phyloP scores from a whole-genome alignment of 2,797 vertebrate genomes.

The Cetoscarus ocellatus region DNA sequence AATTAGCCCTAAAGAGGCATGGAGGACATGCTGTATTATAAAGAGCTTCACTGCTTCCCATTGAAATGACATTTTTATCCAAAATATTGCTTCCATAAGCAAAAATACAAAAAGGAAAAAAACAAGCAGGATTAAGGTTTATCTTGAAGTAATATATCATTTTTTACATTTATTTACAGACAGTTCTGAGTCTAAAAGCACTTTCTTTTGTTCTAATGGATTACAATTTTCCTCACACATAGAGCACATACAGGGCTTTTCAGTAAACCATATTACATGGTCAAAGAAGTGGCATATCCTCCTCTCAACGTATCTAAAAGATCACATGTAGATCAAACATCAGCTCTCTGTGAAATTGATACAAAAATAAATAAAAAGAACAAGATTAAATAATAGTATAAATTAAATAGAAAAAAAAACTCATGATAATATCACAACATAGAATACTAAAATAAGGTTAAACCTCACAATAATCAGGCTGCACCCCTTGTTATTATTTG shows the following conservation, averaged over 20 bases:
- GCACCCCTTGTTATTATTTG: constrained; percentile 12
- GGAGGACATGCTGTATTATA: constrained; percentile 29
- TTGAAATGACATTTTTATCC: constrained; percentile 1
- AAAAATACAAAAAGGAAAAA: constrained; percentile 8
- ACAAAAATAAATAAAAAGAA: no score
- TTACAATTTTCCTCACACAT: background rate
- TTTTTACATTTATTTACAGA: constrained; percentile 41
- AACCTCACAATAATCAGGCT: no score
- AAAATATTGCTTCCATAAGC: constrained; percentile 14
- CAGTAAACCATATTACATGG: background rate
- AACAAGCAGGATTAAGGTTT: background rate
- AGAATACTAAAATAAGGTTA: background rate
- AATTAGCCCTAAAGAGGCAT: constrained; percentile 28
- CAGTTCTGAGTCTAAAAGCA: background rate
- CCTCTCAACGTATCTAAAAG: background rate
- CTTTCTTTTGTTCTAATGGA: background rate
- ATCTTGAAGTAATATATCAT: background rate
- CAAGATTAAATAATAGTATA: background rate
- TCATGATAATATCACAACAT: no score
- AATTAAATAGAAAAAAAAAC: background rate
- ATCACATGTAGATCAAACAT: background rate
- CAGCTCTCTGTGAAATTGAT: background rate
- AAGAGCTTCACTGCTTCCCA: background rate
- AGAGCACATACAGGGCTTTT: background rate
- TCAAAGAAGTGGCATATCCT: background rate